Base-by-base conservation (phyloP, 2,113 vertebrate genomes). In the Oenanthe oenanthe region DNA sequence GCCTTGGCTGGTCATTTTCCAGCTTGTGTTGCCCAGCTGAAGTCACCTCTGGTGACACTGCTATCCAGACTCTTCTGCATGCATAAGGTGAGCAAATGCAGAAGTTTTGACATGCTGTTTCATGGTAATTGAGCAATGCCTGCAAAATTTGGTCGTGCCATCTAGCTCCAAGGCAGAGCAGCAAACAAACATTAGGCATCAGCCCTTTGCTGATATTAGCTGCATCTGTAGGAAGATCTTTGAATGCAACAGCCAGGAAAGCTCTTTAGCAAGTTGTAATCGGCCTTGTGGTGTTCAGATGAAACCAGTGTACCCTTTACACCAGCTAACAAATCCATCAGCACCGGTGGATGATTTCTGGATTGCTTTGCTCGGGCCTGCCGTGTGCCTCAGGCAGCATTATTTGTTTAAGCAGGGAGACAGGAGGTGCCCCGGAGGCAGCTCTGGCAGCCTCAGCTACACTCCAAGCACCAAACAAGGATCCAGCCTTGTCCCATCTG, bases 301-400 rank as follows among this genome's bases (percentile, higher is more conserved):
- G 48, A 91, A 95, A 87, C 65, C 65, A 29, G 13, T 42, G 31
- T 19, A 74, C 63, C 62, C 21, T 94, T 88, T 92, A 75, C 47
- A 90, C 65, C 80, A 81, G 40, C 81, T 92, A 93, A 93, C 76
- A 91, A 93, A 95, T 95, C 94, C 62, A 81, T 94, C 89, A 91
- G 77, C 86, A 61, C 77, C 14, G 10, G 45, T 0, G 1, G 86
- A 95, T 92, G 68, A 93, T 95, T 95, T 89, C 89, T 89, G 3
- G 45, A 61, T 91, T 91, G 84, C 81, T 89, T 85, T 96, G 95
- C 86, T 91, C 20, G 54, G 89, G 87, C 95, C 94, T 95, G 92
- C 79, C 84, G 18, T 31, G 38, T 71, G 89, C 94, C 87, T 78
- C 70, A 17, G 87, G 93, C 73, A 38, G 53, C 1, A 0, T 68